A percentile compares a stretch with the other conserved stretches of the same genome.
phyloP scores from a whole-genome alignment of 92 coral and sea anemone species.

The Porites rus region DNA sequence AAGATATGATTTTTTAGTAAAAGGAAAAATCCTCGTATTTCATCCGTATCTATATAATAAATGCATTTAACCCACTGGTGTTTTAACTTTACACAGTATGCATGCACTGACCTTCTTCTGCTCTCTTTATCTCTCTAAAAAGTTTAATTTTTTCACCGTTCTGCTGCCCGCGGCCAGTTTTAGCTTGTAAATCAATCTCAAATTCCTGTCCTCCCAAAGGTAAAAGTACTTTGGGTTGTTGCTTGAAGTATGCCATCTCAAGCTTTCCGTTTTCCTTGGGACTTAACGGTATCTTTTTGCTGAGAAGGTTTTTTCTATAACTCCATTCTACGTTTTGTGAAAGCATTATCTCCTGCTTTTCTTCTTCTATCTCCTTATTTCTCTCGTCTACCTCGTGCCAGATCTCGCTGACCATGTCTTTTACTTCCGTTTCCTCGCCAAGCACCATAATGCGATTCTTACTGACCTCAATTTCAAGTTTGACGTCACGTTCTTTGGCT shows the following conservation, averaged over 20 bases:
- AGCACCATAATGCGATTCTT: conserved; percentile 66
- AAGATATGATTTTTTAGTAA: no score
- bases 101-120: neutral
- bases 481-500: conserved; percentile 36
- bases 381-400: conserved; percentile 70
- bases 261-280: conserved; percentile 61
- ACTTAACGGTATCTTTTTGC: conserved; percentile 46
- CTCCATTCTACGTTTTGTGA: conserved; percentile 74
- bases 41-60: no score
- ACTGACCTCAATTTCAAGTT: conserved; percentile 31
- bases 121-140: neutral
- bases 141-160: conserved; percentile 34
- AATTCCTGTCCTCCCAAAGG: conserved; percentile 50
- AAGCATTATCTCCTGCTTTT: conserved; percentile 58
- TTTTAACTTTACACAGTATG: no score
- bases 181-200: conserved; percentile 56
- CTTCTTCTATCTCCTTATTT: conserved; percentile 44
- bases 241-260: conserved; percentile 74
- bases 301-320: conserved; percentile 30
- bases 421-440: conserved; percentile 75
- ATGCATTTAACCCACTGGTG: no score
- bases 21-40: no score
- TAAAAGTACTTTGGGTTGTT: conserved; percentile 46
- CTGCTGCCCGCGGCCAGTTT: conserved; percentile 33
- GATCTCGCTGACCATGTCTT: conserved; percentile 58